Evolutionary conservation across 2,888 invertebrate species (phyloP).

Genomic region (Agonopterix arenella): DNA sequence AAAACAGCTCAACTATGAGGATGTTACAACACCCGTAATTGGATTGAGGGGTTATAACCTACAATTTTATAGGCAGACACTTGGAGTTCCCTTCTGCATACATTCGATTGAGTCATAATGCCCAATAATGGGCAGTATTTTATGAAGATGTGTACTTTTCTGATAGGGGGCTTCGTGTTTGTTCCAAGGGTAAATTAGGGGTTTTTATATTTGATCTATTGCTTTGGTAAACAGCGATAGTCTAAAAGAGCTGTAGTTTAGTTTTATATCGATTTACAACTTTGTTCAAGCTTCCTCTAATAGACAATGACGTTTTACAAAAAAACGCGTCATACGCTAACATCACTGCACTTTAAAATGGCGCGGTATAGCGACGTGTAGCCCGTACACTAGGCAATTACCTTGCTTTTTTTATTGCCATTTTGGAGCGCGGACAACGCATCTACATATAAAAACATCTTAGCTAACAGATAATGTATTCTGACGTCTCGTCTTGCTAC

Average conservation of each 20-base stretch:
- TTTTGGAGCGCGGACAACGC: too few relatives aligned
- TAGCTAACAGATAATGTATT: too few relatives aligned
- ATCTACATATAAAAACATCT: too few relatives aligned
- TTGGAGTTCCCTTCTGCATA: conserved; percentile 43
- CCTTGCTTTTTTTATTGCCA: too few relatives aligned
- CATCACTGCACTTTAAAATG: too few relatives aligned
- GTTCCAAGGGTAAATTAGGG: conserved; percentile 41
- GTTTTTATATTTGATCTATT: conserved; percentile 58
- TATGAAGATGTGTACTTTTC: conserved; percentile 53
- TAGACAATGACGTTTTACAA: too few relatives aligned
- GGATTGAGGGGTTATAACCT: conserved; percentile 43
- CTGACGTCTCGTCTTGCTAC: too few relatives aligned
- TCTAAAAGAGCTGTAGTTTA: neutral
- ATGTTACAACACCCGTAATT: conserved; percentile 16
- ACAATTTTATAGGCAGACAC: conserved; percentile 58
- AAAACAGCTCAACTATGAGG: conserved; percentile 8
- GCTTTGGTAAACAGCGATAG: conserved; percentile 30
- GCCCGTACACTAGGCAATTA: too few relatives aligned
- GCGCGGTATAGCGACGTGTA: too few relatives aligned
- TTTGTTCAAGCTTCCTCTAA: too few relatives aligned
- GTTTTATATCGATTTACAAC: neutral
- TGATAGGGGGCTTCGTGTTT: conserved; percentile 52
- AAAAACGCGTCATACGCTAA: too few relatives aligned
- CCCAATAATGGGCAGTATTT: conserved; percentile 44
- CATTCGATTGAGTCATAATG: conserved; percentile 68